Conservation (phyloP, 2,888 invertebrate genomes). For the Noctua janthina region DNA sequence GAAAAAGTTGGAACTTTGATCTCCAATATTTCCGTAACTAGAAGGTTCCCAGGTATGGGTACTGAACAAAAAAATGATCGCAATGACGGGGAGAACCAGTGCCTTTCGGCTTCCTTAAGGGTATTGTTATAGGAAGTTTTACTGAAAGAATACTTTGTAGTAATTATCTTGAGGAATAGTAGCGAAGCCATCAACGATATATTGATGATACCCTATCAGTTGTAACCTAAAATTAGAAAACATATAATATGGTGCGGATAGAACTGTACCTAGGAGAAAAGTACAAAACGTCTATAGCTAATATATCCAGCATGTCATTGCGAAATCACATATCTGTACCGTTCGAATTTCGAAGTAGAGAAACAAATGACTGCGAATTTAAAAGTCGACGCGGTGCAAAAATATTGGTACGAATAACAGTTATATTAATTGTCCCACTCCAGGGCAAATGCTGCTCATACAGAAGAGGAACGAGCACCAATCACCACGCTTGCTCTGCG, state of each 20-base stretch:
- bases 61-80: no score
- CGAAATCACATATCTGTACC: not conserved
- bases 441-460: not conserved
- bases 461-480: not conserved
- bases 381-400: not conserved
- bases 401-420: not conserved
- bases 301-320: not conserved
- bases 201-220: not conserved
- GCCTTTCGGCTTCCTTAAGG: no score
- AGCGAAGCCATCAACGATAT: not conserved
- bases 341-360: not conserved
- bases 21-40: no score
- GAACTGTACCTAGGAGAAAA: not conserved
- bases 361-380: not conserved
- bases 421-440: not conserved
- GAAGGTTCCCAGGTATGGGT: no score
- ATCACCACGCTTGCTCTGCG: conserved; percentile 14
- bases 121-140: no score
- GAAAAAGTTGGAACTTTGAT: no score
- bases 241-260: not conserved
- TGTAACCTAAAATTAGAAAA: not conserved
- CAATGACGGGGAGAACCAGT: no score
- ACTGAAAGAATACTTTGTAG: no score
- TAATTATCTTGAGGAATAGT: not conserved
- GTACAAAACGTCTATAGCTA: no score